A percentile compares a stretch with the other conserved stretches of the same genome.
phyloP scores from a whole-genome alignment of 2,888 invertebrate genomes.

The Drosophila anomalipes region DNA sequence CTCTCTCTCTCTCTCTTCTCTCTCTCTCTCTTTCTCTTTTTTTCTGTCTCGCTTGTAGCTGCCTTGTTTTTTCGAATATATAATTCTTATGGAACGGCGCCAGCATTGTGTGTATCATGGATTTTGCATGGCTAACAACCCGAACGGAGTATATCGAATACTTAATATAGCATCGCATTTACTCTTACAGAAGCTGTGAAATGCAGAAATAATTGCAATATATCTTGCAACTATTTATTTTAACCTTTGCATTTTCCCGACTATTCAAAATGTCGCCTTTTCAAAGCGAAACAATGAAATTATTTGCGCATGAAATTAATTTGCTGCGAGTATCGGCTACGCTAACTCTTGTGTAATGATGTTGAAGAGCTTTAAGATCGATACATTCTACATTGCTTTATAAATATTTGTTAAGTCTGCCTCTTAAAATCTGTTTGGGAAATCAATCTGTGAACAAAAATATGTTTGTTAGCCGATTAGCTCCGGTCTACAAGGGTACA shows the following conservation, averaged over 20 bases:
- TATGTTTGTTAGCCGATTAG: not conserved
- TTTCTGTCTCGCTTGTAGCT: slow-evolving; percentile 58
- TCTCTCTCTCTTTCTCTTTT: not conserved
- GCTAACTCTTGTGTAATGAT: not conserved
- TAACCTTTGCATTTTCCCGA: not conserved
- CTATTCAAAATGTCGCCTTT: not conserved
- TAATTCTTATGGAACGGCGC: slow-evolving; percentile 49
- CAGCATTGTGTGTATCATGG: slow-evolving; percentile 28
- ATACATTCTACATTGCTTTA: not conserved
- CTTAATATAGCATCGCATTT: slow-evolving; percentile 15
- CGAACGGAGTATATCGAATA: slow-evolving; percentile 27
- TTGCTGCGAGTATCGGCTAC: not conserved
- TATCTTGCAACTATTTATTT: slow-evolving; percentile 2
- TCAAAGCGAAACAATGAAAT: not conserved
- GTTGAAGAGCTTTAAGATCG: not conserved
- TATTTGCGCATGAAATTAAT: not conserved
- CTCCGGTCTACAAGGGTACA: not conserved
- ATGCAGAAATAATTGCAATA: not conserved
- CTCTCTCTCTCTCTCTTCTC: not conserved
- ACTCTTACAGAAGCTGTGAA: not conserved
- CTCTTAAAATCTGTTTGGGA: not conserved
- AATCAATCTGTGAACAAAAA: not conserved
- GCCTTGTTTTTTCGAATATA: slow-evolving; percentile 24
- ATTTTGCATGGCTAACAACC: slow-evolving; percentile 24
- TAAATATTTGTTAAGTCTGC: not conserved